Conservation (phyloP, 2,113 vertebrate genomes). For the Herpetotheres cachinnans region DNA sequence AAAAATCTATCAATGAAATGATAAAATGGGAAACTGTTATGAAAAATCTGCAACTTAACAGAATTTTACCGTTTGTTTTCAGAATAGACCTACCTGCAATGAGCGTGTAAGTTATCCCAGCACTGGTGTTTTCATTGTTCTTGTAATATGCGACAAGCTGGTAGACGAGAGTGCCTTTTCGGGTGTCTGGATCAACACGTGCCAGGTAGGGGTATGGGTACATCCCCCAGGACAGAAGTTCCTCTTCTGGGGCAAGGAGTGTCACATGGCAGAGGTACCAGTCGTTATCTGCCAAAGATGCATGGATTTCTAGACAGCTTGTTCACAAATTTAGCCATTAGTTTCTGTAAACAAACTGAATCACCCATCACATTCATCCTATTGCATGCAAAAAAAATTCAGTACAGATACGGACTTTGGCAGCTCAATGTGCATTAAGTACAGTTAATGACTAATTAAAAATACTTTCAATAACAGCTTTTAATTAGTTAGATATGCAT, state of each 20-base stretch:
- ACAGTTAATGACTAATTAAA: background rate
- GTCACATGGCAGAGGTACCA: conserved; percentile 85
- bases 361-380: background rate
- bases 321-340: background rate
- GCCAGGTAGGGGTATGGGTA: conserved; percentile 83
- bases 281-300: conserved; percentile 76
- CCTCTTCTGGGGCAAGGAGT: conserved; percentile 75
- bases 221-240: conserved; percentile 84
- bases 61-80: background rate
- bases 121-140: conserved; percentile 43
- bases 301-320: background rate
- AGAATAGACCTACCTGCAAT: conserved; percentile 73
- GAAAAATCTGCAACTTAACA: background rate
- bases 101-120: conserved; percentile 74
- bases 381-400: background rate
- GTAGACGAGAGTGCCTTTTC: conserved; percentile 77
- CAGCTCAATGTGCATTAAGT: background rate
- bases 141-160: conserved; percentile 63
- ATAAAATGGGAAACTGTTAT: background rate
- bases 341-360: background rate
- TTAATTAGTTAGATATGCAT: background rate
- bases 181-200: conserved; percentile 75
- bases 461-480: background rate
- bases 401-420: background rate
- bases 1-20: background rate